Conservation (phyloP, 2,797 vertebrate genomes). For the Heteromormyrus szaboi region DNA sequence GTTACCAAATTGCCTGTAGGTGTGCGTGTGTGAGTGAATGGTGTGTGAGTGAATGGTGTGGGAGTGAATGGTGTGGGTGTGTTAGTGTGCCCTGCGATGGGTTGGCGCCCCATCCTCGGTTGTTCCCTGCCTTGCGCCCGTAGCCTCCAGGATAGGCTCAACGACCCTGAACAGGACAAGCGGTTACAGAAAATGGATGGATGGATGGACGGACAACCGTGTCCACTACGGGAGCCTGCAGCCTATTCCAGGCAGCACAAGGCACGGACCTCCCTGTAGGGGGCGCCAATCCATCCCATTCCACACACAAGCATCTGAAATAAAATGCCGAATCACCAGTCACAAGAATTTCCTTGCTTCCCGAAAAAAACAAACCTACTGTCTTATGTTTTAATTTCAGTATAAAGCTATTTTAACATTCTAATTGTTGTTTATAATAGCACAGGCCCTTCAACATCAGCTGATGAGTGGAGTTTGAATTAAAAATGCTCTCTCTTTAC, state of each 20-base stretch:
- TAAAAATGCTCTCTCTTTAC: neutral
- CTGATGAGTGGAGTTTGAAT: neutral
- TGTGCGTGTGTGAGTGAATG: neutral
- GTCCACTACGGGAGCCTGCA: neutral
- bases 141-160: neutral
- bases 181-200: neutral
- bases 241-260: neutral
- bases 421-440: neutral
- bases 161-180: neutral
- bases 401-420: neutral
- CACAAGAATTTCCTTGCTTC: neutral
- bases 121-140: neutral
- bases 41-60: too few relatives aligned
- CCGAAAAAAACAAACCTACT: neutral
- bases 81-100: neutral
- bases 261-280: neutral
- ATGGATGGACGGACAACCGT: neutral
- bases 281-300: neutral
- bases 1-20: neutral
- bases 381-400: neutral
- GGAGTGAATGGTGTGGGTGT: too few relatives aligned
- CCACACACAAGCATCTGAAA: neutral
- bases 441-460: neutral
- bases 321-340: neutral
- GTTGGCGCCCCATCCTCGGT: neutral